Evolutionary conservation across 2,113 vertebrate genomes (phyloP).

Genomic region (Neodon shergylaensis): DNA sequence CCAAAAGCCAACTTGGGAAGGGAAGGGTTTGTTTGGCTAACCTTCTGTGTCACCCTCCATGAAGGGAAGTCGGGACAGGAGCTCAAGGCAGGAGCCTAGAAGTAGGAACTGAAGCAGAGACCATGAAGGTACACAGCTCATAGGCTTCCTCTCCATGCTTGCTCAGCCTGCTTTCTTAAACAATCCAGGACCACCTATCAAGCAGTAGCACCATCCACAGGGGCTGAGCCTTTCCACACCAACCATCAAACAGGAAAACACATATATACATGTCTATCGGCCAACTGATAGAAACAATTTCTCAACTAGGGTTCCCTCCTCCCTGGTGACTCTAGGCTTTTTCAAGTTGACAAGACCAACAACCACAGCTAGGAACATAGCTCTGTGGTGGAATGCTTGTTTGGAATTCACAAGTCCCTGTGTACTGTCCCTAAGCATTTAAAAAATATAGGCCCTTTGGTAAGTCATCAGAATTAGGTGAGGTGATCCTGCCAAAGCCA

Average conservation of each 20-base stretch:
- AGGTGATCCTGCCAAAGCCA: not conserved
- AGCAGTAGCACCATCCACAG: not conserved
- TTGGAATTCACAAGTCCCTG: not conserved
- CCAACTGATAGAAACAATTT: not conserved
- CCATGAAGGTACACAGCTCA: not conserved
- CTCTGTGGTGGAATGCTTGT: too few relatives aligned
- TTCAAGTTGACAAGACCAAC: not conserved
- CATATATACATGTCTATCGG: not conserved
- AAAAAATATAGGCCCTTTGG: not conserved
- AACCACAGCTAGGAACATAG: not conserved
- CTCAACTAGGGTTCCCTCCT: not conserved
- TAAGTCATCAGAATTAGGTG: not conserved
- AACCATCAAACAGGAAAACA: not conserved
- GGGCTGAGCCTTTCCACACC: not conserved
- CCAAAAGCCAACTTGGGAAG: not conserved
- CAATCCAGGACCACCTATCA: not conserved
- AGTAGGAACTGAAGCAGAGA: not conserved
- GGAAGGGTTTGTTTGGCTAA: not conserved
- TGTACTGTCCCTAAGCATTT: too few relatives aligned
- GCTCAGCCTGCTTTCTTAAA: not conserved
- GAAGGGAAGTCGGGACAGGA: not conserved
- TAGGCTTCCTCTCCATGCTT: not conserved
- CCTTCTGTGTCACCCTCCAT: not conserved
- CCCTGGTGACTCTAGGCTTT: too few relatives aligned
- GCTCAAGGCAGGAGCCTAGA: not conserved